Evolutionary conservation across 2,113 vertebrate genomes (phyloP).

Genomic region (Pomatorhinus ruficollis): DNA sequence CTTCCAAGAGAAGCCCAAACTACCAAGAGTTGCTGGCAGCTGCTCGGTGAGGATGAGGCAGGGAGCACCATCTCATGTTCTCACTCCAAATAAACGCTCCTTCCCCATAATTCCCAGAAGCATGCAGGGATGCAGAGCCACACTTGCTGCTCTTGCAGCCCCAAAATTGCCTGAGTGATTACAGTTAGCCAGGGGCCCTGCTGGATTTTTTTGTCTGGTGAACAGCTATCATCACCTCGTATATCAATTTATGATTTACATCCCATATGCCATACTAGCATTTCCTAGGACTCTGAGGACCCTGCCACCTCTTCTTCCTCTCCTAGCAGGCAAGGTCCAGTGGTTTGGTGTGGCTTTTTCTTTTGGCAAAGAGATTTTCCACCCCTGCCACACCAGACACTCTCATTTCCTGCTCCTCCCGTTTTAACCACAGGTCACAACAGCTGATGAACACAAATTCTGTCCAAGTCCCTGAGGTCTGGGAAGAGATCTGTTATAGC

Average conservation of each 20-base stretch:
- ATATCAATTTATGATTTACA: background rate
- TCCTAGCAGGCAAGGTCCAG: background rate
- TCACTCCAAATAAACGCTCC: background rate
- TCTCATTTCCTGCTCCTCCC: background rate
- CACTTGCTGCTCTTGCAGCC: background rate
- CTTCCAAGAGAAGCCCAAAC: background rate
- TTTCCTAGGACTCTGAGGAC: background rate
- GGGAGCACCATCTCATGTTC: accelerated
- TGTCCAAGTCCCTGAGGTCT: background rate
- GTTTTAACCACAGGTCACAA: background rate
- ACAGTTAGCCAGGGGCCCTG: background rate
- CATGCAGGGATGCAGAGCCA: background rate
- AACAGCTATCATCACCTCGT: background rate
- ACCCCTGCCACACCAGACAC: background rate
- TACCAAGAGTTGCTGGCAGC: background rate
- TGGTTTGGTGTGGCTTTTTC: background rate
- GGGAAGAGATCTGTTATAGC: background rate
- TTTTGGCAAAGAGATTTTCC: background rate
- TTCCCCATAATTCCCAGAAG: background rate
- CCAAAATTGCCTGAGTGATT: background rate
- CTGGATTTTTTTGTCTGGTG: background rate
- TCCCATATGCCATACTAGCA: accelerated
- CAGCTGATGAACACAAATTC: background rate
- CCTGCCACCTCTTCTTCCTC: background rate
- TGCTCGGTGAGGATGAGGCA: background rate